A percentile compares a stretch with the other conserved stretches of the same genome.
These are phyloP conservation scores for Siniperca scherzeri DNA, from an alignment of 2,797 vertebrate genomes.

Conservation along the genomic window DNA sequence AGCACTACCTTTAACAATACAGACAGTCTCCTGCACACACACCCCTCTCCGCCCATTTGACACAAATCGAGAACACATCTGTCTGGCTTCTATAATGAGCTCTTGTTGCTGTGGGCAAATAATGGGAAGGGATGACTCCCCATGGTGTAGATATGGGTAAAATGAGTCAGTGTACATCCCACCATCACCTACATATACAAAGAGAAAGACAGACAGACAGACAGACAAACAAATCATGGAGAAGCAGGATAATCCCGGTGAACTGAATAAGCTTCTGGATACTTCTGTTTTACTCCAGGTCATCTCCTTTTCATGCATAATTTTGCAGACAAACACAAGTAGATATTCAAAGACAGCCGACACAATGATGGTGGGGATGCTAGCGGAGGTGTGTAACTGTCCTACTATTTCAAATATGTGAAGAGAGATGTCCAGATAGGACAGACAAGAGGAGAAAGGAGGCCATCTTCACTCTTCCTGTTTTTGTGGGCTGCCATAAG, in stretches of 20 bases:
- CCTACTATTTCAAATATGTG: slow-evolving; percentile 52
- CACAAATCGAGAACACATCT: slow-evolving; percentile 71
- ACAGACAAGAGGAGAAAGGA: slow-evolving; percentile 49
- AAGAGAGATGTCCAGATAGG: slow-evolving; percentile 57
- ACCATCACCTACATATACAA: slow-evolving; percentile 28
- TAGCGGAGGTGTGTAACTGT: slow-evolving; percentile 9
- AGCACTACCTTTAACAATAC: slow-evolving; percentile 24
- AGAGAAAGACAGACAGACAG: slow-evolving; percentile 5
- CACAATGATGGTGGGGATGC: slow-evolving; percentile 14
- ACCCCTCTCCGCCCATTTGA: slow-evolving; percentile 39
- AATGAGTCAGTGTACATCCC: slow-evolving; percentile 43
- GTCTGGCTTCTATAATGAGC: slow-evolving; percentile 75
- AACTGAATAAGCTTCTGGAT: slow-evolving; percentile 32
- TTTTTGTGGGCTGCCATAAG: slow-evolving; percentile 29
- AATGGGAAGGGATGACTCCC: slow-evolving; percentile 68
- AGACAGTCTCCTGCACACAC: slow-evolving; percentile 20
- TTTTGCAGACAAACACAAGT: slow-evolving; percentile 19
- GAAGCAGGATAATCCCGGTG: slow-evolving; percentile 18
- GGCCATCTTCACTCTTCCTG: slow-evolving; percentile 31
- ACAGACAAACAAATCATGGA: slow-evolving; percentile 17
- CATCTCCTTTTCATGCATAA: background rate
- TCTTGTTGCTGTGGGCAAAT: slow-evolving; percentile 76
- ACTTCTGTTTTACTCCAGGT: slow-evolving; percentile 12
- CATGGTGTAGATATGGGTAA: slow-evolving; percentile 56
- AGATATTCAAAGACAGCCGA: slow-evolving; percentile 14